Evolutionary conservation across 2,797 vertebrate genomes (phyloP).

Genomic region (Micromesistius poutassou): DNA sequence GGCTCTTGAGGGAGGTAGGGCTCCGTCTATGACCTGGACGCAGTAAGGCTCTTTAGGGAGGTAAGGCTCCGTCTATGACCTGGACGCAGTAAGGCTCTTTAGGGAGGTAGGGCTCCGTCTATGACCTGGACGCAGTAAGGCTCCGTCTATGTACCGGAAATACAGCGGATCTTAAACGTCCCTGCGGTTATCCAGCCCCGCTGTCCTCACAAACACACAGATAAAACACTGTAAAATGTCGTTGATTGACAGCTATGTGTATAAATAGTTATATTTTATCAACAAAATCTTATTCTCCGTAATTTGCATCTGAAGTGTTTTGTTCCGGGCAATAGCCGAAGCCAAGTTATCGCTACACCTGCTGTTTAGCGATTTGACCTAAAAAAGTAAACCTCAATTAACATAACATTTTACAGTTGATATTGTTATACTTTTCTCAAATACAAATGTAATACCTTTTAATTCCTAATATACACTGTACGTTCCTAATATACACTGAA

Average conservation of each 20-base stretch:
- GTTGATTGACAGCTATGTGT: background rate
- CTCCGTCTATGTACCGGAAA: background rate
- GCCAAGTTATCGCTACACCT: background rate
- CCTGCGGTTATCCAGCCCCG: background rate
- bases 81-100: background rate
- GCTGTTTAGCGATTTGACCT: background rate
- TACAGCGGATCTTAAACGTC: background rate
- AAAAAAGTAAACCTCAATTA: background rate
- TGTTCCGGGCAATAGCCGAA: background rate
- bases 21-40: conserved; percentile 45
- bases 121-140: too few relatives aligned
- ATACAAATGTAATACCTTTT: background rate
- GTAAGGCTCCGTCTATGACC: background rate
- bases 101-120: too few relatives aligned
- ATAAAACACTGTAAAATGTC: background rate
- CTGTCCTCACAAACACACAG: background rate
- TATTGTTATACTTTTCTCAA: background rate
- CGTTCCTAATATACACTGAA: too few relatives aligned
- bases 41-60: background rate
- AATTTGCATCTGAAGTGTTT: background rate
- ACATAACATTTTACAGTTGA: background rate
- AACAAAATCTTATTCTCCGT: background rate
- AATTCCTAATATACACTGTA: background rate
- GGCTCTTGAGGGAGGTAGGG: conserved; percentile 86
- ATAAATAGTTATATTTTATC: background rate